A percentile compares a stretch with the other conserved stretches of the same genome.
phyloP scores from a whole-genome alignment of 1,140 invertebrate species.

The Ceratina calcarata region DNA sequence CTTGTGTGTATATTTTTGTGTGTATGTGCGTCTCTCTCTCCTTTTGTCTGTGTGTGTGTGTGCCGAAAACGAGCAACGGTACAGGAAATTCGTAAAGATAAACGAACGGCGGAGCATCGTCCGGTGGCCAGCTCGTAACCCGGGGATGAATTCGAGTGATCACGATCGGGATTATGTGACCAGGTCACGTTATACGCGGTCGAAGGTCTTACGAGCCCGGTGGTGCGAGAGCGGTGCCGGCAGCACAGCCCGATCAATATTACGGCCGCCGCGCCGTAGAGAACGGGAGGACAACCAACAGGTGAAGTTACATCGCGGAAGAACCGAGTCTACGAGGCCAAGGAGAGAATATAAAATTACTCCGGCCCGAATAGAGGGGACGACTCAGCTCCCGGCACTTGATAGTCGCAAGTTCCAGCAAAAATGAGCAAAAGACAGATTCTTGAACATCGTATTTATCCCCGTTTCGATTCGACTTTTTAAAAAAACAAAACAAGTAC shows the following conservation, averaged over 20 bases:
- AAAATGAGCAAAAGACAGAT: no score
- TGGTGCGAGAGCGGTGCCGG: not conserved
- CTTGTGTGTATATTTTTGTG: no score
- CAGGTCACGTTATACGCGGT: constrained; percentile 55
- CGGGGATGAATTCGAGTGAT: constrained; percentile 39
- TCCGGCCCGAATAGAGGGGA: constrained; percentile 30
- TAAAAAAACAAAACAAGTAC: no score
- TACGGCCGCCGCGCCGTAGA: constrained; percentile 17
- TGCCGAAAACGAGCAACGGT: not conserved
- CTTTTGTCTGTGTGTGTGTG: no score
- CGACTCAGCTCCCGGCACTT: constrained; percentile 15
- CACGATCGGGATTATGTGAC: constrained; percentile 51
- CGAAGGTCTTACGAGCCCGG: constrained; percentile 28
- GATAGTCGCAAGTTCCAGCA: no score
- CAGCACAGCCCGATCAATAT: constrained; percentile 58
- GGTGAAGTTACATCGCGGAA: constrained; percentile 60
- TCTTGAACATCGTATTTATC: no score
- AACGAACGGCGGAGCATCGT: constrained; percentile 19
- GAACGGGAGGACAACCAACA: constrained; percentile 58
- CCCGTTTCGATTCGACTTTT: no score
- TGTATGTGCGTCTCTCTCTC: no score
- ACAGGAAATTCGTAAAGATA: not conserved
- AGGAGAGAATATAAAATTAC: constrained; percentile 66
- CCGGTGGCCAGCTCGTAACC: constrained; percentile 14
- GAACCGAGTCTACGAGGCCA: constrained; percentile 57